phyloP scores from a whole-genome alignment of 1,140 invertebrate genomes.

The Rhopalosiphum maidis region DNA sequence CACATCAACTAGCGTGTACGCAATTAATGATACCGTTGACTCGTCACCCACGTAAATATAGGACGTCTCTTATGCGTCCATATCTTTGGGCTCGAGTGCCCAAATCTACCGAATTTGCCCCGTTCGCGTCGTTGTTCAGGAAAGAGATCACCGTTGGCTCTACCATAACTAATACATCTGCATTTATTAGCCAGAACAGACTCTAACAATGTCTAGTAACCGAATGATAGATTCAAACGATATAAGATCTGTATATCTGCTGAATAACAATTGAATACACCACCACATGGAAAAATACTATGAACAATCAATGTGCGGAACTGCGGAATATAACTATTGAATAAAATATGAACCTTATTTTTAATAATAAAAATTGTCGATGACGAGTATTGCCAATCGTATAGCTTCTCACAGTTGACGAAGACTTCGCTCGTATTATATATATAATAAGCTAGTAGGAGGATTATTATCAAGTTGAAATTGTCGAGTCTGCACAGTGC shows the following conservation, averaged over 20 bases:
- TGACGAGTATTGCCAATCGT: background rate
- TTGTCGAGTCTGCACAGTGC: background rate
- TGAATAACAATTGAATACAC: background rate
- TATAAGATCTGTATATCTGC: background rate
- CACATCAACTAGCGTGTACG: no score
- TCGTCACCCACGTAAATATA: no score
- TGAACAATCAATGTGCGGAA: background rate
- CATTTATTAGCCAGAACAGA: background rate
- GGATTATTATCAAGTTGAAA: background rate
- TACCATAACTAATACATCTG: no score
- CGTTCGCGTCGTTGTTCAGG: no score
- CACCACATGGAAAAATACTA: background rate
- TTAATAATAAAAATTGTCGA: background rate
- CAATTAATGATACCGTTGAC: no score
- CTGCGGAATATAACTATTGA: background rate
- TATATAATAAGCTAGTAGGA: background rate
- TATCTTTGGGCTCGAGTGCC: no score
- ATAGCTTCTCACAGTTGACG: background rate
- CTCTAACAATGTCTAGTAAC: background rate
- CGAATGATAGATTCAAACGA: background rate
- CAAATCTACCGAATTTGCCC: no score
- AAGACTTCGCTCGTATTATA: background rate
- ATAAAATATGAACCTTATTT: background rate
- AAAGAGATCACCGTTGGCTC: no score
- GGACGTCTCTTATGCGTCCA: no score